Conservation (phyloP, 2,113 vertebrate species). For the Oncorhynchus kisutch region DNA sequence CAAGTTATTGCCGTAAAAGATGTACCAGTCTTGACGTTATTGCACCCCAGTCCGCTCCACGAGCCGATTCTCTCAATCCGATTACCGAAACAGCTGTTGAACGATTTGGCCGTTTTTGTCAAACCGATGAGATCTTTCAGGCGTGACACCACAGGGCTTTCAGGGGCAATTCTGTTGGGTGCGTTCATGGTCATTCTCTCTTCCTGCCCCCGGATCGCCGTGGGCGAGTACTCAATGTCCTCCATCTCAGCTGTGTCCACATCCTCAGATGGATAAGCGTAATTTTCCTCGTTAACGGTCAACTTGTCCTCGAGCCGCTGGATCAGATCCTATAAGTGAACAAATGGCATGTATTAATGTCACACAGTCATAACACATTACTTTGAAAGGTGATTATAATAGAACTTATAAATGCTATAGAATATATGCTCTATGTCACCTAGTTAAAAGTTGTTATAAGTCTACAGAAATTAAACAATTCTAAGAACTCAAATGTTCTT, state of each 20-base stretch:
- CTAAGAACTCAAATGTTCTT: too few species aligned
- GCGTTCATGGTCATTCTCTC: not conserved
- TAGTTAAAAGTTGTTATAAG: too few species aligned
- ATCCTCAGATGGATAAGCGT: not conserved
- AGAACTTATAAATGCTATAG: too few species aligned
- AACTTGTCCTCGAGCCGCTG: constrained; percentile 14
- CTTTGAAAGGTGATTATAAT: not conserved
- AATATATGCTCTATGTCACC: too few species aligned
- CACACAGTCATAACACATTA: not conserved
- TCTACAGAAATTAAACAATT: too few species aligned
- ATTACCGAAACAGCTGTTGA: not conserved
- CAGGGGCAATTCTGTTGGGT: not conserved
- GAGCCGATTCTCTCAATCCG: not conserved
- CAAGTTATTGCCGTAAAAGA: not conserved
- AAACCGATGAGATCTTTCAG: not conserved
- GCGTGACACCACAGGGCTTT: not conserved
- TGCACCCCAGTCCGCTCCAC: not conserved
- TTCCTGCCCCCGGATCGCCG: not conserved
- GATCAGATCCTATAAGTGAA: constrained; percentile 14
- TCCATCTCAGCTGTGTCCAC: not conserved
- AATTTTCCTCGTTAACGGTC: not conserved
- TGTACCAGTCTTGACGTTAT: not conserved
- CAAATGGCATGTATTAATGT: not conserved
- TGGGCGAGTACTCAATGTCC: not conserved
- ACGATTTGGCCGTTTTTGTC: not conserved